Percentiles rank a stretch among this genome's conserved stretches.
Conservation (phyloP, 2,888 invertebrate species). For the Crossocerus cetratus region DNA sequence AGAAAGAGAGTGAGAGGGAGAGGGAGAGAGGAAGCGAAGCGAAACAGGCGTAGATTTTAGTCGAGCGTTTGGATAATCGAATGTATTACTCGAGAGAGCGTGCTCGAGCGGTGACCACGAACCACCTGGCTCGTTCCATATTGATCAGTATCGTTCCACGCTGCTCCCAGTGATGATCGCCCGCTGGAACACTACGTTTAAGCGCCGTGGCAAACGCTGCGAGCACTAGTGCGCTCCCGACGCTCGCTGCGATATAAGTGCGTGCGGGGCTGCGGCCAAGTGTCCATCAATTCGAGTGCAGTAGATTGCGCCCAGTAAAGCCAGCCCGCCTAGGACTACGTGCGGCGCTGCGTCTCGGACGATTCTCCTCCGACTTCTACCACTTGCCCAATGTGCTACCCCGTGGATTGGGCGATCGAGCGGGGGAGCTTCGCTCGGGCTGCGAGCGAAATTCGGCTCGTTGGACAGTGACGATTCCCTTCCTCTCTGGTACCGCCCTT, state of each 20-base stretch:
- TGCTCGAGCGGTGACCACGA: constrained; percentile 3
- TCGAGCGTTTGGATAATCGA: constrained; percentile 10
- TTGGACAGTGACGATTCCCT: too few relatives aligned
- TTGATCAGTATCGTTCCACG: constrained; percentile 47
- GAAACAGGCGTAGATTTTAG: constrained; percentile 22
- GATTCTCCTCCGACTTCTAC: neutral
- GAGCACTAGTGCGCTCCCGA: constrained; percentile 26
- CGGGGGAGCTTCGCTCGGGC: too few relatives aligned
- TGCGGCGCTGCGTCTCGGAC: constrained; percentile 13
- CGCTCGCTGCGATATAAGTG: constrained; percentile 40
- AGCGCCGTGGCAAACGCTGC: constrained; percentile 40
- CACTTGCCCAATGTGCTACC: too few relatives aligned
- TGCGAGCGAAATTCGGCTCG: too few relatives aligned
- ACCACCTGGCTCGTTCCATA: constrained; percentile 30
- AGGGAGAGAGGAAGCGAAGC: neutral
- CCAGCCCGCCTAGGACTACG: constrained; percentile 33
- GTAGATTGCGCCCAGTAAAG: constrained; percentile 35
- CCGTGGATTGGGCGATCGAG: too few relatives aligned
- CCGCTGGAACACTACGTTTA: constrained; percentile 35
- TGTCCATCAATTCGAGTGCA: constrained; percentile 51
- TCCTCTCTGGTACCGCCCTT: too few relatives aligned
- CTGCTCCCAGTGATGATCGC: constrained; percentile 35
- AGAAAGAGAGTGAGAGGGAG: too few relatives aligned
- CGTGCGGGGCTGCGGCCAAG: constrained; percentile 43
- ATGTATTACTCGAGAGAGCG: constrained; percentile 11